phyloP scores from a whole-genome alignment of 2,797 vertebrate genomes.

The Myotis planiceps region DNA sequence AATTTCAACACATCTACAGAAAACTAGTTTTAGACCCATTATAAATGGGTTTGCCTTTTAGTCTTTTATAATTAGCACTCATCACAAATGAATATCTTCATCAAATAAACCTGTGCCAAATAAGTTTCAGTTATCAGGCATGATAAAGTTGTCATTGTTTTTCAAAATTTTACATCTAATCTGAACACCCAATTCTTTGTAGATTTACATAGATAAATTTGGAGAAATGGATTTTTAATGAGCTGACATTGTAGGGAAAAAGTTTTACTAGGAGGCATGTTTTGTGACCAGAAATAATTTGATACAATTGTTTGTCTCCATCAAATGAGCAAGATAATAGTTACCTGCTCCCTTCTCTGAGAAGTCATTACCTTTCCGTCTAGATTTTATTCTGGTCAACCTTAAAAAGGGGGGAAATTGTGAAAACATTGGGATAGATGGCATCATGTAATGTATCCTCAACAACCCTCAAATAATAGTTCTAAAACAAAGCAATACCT shows the following conservation, averaged over 20 bases:
- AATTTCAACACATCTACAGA: background rate
- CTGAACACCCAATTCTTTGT: background rate
- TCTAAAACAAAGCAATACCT: slow-evolving; percentile 55
- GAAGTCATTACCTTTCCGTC: slow-evolving; percentile 12
- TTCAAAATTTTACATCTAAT: slow-evolving; percentile 3
- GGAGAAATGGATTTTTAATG: slow-evolving; percentile 33
- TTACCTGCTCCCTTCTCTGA: background rate
- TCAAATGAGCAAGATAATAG: background rate
- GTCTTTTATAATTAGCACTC: slow-evolving; percentile 6
- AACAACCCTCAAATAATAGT: slow-evolving; percentile 34
- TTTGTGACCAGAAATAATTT: background rate
- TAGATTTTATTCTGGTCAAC: slow-evolving; percentile 48
- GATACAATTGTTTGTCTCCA: background rate
- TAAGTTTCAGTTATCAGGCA: background rate
- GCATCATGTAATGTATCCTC: slow-evolving; percentile 44
- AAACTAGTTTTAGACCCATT: slow-evolving; percentile 24
- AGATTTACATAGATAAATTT: background rate
- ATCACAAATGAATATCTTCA: background rate
- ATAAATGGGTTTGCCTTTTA: background rate
- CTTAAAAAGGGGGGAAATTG: background rate
- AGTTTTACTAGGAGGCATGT: background rate
- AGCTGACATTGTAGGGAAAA: background rate
- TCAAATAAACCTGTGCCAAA: slow-evolving; percentile 15
- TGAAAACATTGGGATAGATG: slow-evolving; percentile 40
- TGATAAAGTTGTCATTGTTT: background rate